Percentiles rank a stretch among this genome's conserved stretches.
Conservation (phyloP, 2,888 invertebrate species). For the Melanophora roralis region DNA sequence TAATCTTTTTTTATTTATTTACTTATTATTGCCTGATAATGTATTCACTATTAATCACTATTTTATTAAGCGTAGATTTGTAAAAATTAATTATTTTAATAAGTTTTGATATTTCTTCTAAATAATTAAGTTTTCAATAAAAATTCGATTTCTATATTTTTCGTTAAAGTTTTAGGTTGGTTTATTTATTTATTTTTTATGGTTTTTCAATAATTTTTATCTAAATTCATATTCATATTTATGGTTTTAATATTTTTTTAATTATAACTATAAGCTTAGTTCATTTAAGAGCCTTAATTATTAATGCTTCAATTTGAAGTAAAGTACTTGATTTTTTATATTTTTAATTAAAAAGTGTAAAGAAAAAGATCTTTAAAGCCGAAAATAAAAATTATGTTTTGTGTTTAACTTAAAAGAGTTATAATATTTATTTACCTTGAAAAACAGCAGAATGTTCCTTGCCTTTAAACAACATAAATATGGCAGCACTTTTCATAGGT, state of each 20-base stretch:
- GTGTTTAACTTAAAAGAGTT: too few species aligned
- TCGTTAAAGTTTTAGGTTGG: not conserved
- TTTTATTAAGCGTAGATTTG: conserved; percentile 38
- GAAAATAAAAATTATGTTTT: too few species aligned
- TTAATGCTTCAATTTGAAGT: conserved; percentile 58
- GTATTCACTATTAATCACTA: conserved; percentile 26
- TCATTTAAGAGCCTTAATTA: not conserved
- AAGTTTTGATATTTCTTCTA: not conserved
- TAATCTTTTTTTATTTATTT: conserved; percentile 33
- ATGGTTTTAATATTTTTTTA: not conserved
- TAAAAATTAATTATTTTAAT: not conserved
- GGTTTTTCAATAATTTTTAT: not conserved
- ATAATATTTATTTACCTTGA: too few species aligned
- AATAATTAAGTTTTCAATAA: conserved; percentile 23
- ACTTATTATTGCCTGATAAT: conserved; percentile 22
- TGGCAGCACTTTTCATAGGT: too few species aligned
- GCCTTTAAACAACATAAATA: too few species aligned
- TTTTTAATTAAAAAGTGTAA: not conserved
- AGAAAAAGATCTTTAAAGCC: conserved; percentile 5
- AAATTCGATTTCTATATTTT: conserved; percentile 15
- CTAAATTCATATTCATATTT: not conserved
- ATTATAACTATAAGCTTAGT: not conserved
- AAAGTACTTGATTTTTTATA: not conserved
- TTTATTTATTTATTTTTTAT: not conserved
- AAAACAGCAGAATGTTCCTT: too few species aligned